These are phyloP conservation scores for Pseudochromis fuscus DNA, from an alignment of 2,797 vertebrate species.

Conservation along the genomic window DNA sequence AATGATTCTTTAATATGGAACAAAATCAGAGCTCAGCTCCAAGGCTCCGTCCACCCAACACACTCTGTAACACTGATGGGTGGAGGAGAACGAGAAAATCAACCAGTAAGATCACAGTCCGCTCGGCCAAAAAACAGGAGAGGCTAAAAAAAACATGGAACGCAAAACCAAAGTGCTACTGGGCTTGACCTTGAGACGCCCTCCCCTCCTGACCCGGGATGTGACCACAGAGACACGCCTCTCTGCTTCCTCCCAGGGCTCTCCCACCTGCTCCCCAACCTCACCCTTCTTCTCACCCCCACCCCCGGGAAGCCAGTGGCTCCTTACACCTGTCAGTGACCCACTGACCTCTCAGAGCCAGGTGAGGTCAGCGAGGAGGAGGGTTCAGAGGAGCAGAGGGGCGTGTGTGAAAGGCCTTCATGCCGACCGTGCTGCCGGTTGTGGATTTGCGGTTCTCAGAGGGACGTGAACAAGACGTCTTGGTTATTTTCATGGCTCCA, in stretches of 20 bases:
- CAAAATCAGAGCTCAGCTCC: conserved; percentile 90
- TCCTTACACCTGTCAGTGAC: conserved; percentile 41
- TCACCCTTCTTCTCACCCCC: conserved; percentile 25
- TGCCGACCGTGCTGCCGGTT: conserved; percentile 42
- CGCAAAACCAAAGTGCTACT: conserved; percentile 82
- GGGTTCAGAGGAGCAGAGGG: conserved; percentile 57
- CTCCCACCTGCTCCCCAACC: conserved; percentile 56
- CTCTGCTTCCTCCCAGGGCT: conserved; percentile 70
- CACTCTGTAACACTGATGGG: conserved; percentile 85
- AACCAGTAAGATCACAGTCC: conserved; percentile 88
- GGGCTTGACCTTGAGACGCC: conserved; percentile 72
- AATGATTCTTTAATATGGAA: conserved; percentile 89
- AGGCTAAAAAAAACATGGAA: conserved; percentile 87
- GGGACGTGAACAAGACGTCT: conserved; percentile 58
- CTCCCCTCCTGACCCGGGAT: conserved; percentile 56
- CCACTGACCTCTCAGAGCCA: conserved; percentile 40
- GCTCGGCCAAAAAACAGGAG: conserved; percentile 90
- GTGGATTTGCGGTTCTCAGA: conserved; percentile 35
- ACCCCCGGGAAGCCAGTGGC: conserved; percentile 21
- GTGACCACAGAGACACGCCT: conserved; percentile 50
- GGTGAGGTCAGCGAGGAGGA: conserved; percentile 40
- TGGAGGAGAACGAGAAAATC: conserved; percentile 82
- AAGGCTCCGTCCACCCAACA: conserved; percentile 85
- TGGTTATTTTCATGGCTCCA: conserved; percentile 72
- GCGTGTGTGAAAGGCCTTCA: conserved; percentile 28